These are phyloP conservation scores for Lepidostoma basale DNA, from an alignment of 1,140 invertebrate species.

Conservation along the genomic window DNA sequence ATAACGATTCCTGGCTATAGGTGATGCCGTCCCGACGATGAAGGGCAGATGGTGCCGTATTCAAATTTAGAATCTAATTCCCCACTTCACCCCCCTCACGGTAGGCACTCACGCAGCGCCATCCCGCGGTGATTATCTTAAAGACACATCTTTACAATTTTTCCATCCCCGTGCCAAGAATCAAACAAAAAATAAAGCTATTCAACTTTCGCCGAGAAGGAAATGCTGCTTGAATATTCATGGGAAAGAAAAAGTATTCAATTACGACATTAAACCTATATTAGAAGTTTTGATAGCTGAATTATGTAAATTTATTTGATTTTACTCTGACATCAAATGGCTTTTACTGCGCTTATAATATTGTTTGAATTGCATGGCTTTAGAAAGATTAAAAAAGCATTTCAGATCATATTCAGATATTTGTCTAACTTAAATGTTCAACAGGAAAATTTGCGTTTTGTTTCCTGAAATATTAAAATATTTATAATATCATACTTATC, in stretches of 20 bases:
- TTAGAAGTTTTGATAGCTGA: too few relatives aligned
- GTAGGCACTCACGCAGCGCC: constrained; percentile 23
- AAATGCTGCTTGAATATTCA: neutral
- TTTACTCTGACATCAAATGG: too few relatives aligned
- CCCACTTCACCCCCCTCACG: neutral
- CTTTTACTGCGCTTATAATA: too few relatives aligned
- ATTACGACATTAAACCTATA: neutral
- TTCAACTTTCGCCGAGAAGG: too few relatives aligned
- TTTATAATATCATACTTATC: too few relatives aligned
- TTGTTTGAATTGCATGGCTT: too few relatives aligned
- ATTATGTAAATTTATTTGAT: too few relatives aligned
- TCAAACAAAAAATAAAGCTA: constrained; percentile 7
- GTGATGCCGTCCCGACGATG: constrained; percentile 21
- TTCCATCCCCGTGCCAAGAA: neutral
- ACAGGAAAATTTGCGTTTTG: too few relatives aligned
- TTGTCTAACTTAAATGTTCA: too few relatives aligned
- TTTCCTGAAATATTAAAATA: too few relatives aligned
- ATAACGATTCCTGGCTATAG: neutral
- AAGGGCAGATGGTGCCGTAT: constrained; percentile 37
- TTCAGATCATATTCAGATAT: too few relatives aligned
- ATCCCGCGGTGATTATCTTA: constrained; percentile 27
- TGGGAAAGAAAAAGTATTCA: neutral
- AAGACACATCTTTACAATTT: constrained; percentile 1
- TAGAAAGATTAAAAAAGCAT: too few relatives aligned
- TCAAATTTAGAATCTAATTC: constrained; percentile 43